Base-by-base conservation (phyloP, 2,113 vertebrate genomes). In the Pogona vitticeps region DNA sequence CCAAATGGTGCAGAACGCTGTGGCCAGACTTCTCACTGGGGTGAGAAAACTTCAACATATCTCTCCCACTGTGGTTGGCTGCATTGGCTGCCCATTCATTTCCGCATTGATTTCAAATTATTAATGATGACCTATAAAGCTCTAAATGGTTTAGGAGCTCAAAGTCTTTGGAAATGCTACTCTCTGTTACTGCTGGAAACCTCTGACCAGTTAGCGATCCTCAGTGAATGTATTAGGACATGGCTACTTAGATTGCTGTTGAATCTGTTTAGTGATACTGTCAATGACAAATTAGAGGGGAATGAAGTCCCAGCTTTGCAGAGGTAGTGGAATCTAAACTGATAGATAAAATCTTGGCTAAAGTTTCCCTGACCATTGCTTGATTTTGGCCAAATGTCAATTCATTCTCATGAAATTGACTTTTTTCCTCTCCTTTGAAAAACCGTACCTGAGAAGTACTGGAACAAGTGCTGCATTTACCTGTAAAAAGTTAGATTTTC, bases 381-480 rank as follows among this genome's bases (percentile, higher is more conserved):
- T 77, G n/a, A 38, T 28, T 86, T 40, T 88, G 63, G 4, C 80
- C 86, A 88, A 73, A 68, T 88, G 77, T 52, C 80, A 90, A 77
- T 71, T 91, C 52, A 67, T 89, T 75, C 36, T 1, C 20, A 36
- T 76, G 71, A 89, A 31, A 18, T 58, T n/a, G 18, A 10, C 1
- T 36, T 36, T 5, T 52, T 82, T 82, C 79, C 80, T 2, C 40
- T 56, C 80, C 90, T 70, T 33, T 61, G 86, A 56, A 84, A 73
- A 77, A 83, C 82, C 14, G 52, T 36, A 21, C 28, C 18, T 82
- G 70, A 36, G 13, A 75, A 75, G 59, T 88, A 52, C 38, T 8
- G 72, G 31, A 82, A 28, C 77, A 80, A 84, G 23, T 91, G n/a
- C n/a, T n/a, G n/a, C n/a, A n/a, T 90, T 91, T 88, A 73, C 28